phyloP scores from a whole-genome alignment of 2,888 invertebrate genomes.

The Tethea ocularis region DNA sequence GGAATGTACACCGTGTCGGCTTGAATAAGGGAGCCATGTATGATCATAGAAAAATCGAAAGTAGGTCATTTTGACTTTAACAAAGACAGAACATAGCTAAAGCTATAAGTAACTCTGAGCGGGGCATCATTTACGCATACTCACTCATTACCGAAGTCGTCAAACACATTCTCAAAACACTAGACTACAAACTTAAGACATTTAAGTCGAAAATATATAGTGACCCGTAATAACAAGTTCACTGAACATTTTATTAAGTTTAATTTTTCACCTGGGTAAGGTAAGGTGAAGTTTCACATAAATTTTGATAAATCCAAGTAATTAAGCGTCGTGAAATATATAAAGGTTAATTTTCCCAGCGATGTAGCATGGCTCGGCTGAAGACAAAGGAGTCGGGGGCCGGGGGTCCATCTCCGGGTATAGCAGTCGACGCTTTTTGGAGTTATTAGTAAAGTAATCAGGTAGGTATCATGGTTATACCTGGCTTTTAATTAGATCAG shows the following conservation, averaged over 20 bases:
- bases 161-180: background rate
- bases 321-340: conserved; percentile 39
- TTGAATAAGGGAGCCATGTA: too few species aligned
- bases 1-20: too few species aligned
- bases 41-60: too few species aligned
- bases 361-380: conserved; percentile 35
- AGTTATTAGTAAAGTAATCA: background rate
- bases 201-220: background rate
- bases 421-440: conserved; percentile 9
- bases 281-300: conserved; percentile 16
- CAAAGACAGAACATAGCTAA: too few species aligned
- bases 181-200: background rate
- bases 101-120: too few species aligned
- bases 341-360: conserved; percentile 53
- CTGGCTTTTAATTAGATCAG: conserved; percentile 21
- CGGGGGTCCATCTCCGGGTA: conserved; percentile 33
- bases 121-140: too few species aligned
- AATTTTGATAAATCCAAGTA: conserved; percentile 37
- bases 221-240: conserved; percentile 11
- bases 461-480: conserved; percentile 14
- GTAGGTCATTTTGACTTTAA: too few species aligned
- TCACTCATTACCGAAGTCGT: background rate
- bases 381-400: conserved; percentile 43
- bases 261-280: too few species aligned
- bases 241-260: conserved; percentile 15